Evolutionary conservation across 2,797 vertebrate genomes (phyloP).

Genomic region (Myiotriccus ornatus): DNA sequence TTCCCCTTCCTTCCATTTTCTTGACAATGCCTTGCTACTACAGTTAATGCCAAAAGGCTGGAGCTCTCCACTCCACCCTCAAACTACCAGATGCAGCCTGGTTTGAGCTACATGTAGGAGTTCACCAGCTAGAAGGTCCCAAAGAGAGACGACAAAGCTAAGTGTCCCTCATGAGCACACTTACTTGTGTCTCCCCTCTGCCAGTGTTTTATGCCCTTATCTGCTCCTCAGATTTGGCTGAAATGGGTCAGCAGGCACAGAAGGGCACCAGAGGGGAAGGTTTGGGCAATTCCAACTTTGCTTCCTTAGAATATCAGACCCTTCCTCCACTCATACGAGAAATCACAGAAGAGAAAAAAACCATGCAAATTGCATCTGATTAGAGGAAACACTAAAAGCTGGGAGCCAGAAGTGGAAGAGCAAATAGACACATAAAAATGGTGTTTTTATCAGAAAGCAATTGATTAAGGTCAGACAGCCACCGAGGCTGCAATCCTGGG

Average conservation of each 20-base stretch:
- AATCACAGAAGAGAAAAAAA: neutral
- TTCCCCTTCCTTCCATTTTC: neutral
- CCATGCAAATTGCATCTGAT: neutral
- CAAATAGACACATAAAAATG: neutral
- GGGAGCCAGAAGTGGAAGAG: neutral
- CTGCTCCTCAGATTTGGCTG: neutral
- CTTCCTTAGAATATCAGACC: neutral
- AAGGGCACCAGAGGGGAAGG: neutral
- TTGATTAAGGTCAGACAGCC: neutral
- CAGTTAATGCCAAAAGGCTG: neutral
- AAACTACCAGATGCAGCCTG: neutral
- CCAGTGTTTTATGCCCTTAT: fast-evolving
- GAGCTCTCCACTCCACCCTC: neutral
- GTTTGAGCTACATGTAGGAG: neutral
- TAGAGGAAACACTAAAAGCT: neutral
- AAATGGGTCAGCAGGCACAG: neutral
- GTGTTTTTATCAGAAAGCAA: neutral
- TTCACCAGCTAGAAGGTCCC: neutral
- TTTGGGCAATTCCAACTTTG: neutral
- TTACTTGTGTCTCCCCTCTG: neutral
- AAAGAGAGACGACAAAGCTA: neutral
- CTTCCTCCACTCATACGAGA: neutral
- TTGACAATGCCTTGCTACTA: neutral
- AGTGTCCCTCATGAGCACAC: neutral
- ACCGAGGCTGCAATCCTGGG: neutral